Percentiles rank a stretch among this genome's conserved stretches.
phyloP scores from a whole-genome alignment of 2,113 vertebrate genomes.

The Chionodraco myersi region DNA sequence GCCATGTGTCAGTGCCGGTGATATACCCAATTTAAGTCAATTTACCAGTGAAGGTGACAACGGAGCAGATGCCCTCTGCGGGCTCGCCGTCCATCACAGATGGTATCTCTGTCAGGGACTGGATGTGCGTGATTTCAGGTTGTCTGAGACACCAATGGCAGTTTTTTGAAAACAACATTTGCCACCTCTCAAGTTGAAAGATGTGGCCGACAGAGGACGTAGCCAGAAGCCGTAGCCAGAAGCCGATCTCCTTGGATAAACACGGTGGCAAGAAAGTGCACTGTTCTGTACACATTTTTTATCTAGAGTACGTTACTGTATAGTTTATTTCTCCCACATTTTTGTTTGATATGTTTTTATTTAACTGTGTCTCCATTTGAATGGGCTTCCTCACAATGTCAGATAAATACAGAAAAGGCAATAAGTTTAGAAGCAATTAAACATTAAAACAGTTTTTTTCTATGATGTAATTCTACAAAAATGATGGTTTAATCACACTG shows the following conservation, averaged over 20 bases:
- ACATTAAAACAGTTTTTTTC: conserved; percentile 9
- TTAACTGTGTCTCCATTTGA: background rate
- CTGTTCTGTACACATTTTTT: background rate
- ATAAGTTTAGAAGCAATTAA: conserved; percentile 2
- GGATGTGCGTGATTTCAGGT: conserved; percentile 58
- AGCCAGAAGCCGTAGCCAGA: conserved; percentile 43
- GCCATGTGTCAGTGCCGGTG: conserved; percentile 51
- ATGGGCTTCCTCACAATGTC: background rate
- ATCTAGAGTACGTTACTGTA: background rate
- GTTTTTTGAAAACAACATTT: conserved; percentile 57
- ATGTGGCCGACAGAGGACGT: conserved; percentile 45
- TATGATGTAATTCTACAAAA: conserved; percentile 20
- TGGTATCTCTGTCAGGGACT: conserved; percentile 72
- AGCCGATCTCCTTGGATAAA: conserved; percentile 34
- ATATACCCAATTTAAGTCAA: conserved; percentile 65
- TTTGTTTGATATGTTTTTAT: conserved; percentile 9
- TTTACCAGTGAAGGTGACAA: conserved; percentile 71
- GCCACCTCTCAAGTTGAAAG: conserved; percentile 58
- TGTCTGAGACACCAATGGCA: conserved; percentile 54
- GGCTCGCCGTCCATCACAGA: conserved; percentile 70
- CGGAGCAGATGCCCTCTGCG: conserved; percentile 75
- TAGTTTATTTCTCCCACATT: background rate
- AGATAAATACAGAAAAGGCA: background rate
- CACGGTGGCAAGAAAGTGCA: background rate
- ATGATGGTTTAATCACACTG: conserved; percentile 20